phyloP scores from a whole-genome alignment of 2,888 invertebrate species.

The Liopterus haemorrhoidalis region DNA sequence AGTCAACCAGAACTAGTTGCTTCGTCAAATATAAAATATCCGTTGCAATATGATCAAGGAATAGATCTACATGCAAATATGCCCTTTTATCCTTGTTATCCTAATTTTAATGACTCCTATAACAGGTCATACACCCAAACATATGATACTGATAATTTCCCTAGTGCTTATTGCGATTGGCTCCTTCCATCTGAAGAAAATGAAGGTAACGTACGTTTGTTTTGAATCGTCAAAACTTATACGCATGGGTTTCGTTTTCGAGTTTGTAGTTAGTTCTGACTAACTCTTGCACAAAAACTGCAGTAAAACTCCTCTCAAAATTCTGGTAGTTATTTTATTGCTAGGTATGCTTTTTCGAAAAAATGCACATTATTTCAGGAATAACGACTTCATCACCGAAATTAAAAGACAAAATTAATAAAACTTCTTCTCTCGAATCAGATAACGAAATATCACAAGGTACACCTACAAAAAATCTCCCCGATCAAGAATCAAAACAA shows the following conservation, averaged over 20 bases:
- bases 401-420: no score
- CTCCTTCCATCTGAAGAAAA: constrained; percentile 36
- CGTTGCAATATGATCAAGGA: constrained; percentile 37
- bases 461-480: no score
- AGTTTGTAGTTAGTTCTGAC: constrained; percentile 38
- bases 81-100: constrained; percentile 43
- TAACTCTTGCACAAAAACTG: constrained; percentile 29
- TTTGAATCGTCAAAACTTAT: constrained; percentile 35
- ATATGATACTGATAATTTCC: constrained; percentile 28
- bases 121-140: constrained; percentile 5
- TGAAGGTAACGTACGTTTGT: constrained; percentile 41
- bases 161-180: constrained; percentile 46
- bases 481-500: constrained; percentile 45
- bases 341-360: constrained; percentile 27
- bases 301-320: constrained; percentile 20
- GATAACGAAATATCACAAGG: no score
- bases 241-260: constrained; percentile 41
- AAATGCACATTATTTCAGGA: constrained; percentile 47
- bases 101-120: constrained; percentile 24
- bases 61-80: constrained; percentile 41
- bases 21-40: constrained; percentile 38
- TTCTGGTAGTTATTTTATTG: constrained; percentile 16
- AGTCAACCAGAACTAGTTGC: constrained; percentile 39
- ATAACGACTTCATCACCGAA: constrained; percentile 42
- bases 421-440: no score